phyloP scores from a whole-genome alignment of 2,888 invertebrate species.

The Lamellibrachia satsuma region DNA sequence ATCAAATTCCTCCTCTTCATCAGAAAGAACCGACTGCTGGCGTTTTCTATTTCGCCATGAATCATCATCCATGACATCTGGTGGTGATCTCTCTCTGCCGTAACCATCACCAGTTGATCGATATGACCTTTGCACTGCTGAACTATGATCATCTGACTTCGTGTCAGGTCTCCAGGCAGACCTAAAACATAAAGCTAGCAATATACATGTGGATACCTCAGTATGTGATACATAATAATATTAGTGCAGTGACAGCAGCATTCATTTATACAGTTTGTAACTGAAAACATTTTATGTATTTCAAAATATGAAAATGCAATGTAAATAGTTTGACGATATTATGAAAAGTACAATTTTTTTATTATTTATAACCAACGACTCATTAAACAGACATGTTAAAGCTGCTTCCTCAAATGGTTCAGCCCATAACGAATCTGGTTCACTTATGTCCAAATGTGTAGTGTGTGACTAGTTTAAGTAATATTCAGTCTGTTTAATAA shows the following conservation, averaged over 20 bases:
- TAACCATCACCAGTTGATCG: background rate
- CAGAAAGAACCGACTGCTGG: background rate
- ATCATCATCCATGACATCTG: conserved; percentile 13
- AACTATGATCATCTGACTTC: background rate
- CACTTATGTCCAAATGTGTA: too few species aligned
- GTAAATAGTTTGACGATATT: too few species aligned
- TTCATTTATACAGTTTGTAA: background rate
- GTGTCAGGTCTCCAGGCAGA: background rate
- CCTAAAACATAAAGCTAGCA: background rate
- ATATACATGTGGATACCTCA: background rate
- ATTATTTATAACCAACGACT: too few species aligned
- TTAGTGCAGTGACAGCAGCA: background rate
- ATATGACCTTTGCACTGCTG: background rate
- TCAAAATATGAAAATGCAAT: too few species aligned
- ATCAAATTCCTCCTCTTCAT: background rate
- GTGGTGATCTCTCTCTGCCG: background rate
- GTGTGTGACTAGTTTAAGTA: too few species aligned
- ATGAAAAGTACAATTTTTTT: too few species aligned
- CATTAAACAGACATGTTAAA: too few species aligned
- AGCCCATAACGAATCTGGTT: too few species aligned
- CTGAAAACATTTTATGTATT: background rate
- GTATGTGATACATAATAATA: background rate
- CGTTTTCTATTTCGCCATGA: conserved; percentile 4
- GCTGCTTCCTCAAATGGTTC: too few species aligned
- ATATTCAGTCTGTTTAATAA: too few species aligned